Base-by-base conservation (phyloP, 2,888 invertebrate genomes). In the Drosophila merina region DNA sequence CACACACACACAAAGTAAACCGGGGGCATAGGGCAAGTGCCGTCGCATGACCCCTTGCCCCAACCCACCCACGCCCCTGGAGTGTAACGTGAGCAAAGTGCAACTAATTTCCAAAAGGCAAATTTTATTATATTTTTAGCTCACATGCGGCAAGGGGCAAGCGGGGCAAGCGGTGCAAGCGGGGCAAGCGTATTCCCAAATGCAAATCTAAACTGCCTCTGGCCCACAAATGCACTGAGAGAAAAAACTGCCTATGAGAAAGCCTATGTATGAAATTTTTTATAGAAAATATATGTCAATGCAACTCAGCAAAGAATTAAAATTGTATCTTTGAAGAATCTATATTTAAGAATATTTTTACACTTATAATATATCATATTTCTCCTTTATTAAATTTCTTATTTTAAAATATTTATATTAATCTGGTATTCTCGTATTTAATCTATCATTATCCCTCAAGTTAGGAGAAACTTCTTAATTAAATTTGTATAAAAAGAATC, bases 81-180 rank as follows among this genome's bases (percentile, higher is more conserved):
- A 66, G 55, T 74, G 71, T 75, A 77, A 83, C 77, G 84, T 67
- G 77, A 71, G 72, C 63, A 77, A 77, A 77, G 86, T 84, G 70
- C 75, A 82, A 80, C 86, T 84, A 80, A 86, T 86, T 84, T 86
- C 71, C 67, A 83, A 84, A 83, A 82, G 82, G 86, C 76, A 76
- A 66, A 82, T 82, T 82, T 78, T 78, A 80, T 84, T 80, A 72
- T 73, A 67, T 76, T 68, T 74, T 59, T 77, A 69, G 54, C 31
- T 40, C 31, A 62, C 26, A 58, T 33, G 31, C 44, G 45, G 40
- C 36, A 57, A 14, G 64, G 47, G n/a, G 14, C 12, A 31, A 14
- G 36, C n/a, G 64, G 47, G n/a, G 14, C 12, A 31, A 14, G 36
- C n/a, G 26, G 9, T 40, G 30, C 59, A 45, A 68, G 33, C 62